Evolutionary conservation across 2,113 vertebrate species (phyloP), one percentile per base, ranked within the genome.

Genomic region (human (Homo sapiens)): DNA sequence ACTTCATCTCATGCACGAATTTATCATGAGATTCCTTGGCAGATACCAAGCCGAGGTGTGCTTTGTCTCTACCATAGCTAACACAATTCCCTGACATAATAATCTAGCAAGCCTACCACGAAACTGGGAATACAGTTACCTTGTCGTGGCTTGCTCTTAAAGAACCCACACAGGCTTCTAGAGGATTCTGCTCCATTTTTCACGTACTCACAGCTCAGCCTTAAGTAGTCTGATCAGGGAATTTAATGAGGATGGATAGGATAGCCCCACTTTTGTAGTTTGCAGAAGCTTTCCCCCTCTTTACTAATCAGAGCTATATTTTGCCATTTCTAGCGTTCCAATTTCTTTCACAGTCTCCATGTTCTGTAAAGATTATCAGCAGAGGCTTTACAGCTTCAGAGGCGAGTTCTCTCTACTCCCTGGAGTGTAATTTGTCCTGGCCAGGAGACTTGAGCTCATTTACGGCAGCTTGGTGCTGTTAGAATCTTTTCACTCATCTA

Each of bases 401-500:
- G 45, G 79, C 72, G 40, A 82, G 94, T 81, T 94, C 91, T 43
- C 70, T 82, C 76, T 93, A 32, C 93, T 96, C 97, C 95, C 96
- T 79, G 32, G 95, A 85, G 95, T 82, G 35, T 90, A 66, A 97
- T 97, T 96, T 95, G 90, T 95, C 90, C 97, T 90, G 84, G 90
- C 94, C 90, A 85, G 94, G 91, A 94, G 93, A 93, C 88, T 75
- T 45, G 38, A 93, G 97, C 94, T 97, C 93, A 94, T 97, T 97
- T 97, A 90, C 64, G 93, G 86, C 73, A 84, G 94, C 80, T 81
- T 96, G 97, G 85, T 93, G 90, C 90, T 89, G 89, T 93, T 97
- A 97, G 85, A 91, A 96, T 93, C 95, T 89, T 93, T 93, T 96
- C 89, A 93, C 89, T 95, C 95, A 96, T 96, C 96, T 93, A 84